Evolutionary conservation across 2,888 invertebrate species (phyloP).

Genomic region (Heliconius aoede): DNA sequence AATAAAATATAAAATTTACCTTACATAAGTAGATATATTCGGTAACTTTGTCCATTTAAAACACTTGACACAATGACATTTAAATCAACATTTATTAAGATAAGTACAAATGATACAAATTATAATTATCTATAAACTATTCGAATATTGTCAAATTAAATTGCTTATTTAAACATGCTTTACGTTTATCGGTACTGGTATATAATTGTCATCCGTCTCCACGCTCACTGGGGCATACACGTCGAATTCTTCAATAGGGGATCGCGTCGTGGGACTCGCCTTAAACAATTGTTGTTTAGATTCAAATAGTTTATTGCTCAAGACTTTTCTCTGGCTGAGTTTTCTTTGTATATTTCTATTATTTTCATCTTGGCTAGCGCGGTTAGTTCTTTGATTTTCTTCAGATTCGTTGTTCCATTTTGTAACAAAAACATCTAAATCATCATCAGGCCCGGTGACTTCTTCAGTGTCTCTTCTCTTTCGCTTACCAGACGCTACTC

Average conservation of each 20-base stretch:
- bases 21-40: background rate
- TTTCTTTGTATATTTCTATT: slow-evolving; percentile 17
- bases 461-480: slow-evolving; percentile 78
- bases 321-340: slow-evolving; percentile 28
- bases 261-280: slow-evolving; percentile 47
- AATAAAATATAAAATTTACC: background rate
- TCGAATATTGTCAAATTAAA: slow-evolving; percentile 16
- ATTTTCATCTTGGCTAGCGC: background rate
- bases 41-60: slow-evolving; percentile 5
- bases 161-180: slow-evolving; percentile 49
- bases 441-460: slow-evolving; percentile 51
- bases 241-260: slow-evolving; percentile 43
- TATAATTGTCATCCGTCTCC: slow-evolving; percentile 56
- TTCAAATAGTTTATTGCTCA: slow-evolving; percentile 35
- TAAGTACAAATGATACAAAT: slow-evolving; percentile 28
- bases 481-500: slow-evolving; percentile 86
- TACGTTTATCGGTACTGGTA: slow-evolving; percentile 64
- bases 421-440: slow-evolving; percentile 35
- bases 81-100: slow-evolving; percentile 22
- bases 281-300: slow-evolving; percentile 42
- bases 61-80: slow-evolving; percentile 10
- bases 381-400: background rate
- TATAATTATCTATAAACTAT: slow-evolving; percentile 25
- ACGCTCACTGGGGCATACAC: slow-evolving; percentile 45
- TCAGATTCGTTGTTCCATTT: slow-evolving; percentile 27